Percentiles rank a stretch among this genome's conserved stretches.
These are phyloP conservation scores for Pimephales promelas DNA, from an alignment of 2,113 vertebrate species.

Conservation along the genomic window DNA sequence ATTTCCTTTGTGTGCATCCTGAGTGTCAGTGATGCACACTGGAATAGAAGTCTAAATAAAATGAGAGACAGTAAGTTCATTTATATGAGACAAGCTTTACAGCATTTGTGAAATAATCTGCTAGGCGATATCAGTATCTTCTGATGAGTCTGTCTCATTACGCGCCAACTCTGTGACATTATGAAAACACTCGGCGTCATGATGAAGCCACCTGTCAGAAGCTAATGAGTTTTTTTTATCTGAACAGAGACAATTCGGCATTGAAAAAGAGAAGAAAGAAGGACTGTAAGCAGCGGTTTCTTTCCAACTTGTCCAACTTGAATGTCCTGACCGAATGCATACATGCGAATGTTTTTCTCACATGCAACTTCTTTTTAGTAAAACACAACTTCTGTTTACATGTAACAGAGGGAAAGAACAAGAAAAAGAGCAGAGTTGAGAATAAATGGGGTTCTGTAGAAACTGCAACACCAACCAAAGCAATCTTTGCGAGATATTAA, in stretches of 20 bases:
- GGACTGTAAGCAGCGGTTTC: background rate
- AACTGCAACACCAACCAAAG: slow-evolving; percentile 66
- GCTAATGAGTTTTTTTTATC: background rate
- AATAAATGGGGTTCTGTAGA: slow-evolving; percentile 65
- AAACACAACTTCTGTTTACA: slow-evolving; percentile 11
- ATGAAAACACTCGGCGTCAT: slow-evolving; percentile 1
- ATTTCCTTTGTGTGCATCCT: slow-evolving; percentile 26
- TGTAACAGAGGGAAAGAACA: slow-evolving; percentile 36
- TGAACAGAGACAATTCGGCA: background rate
- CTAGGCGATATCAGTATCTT: background rate
- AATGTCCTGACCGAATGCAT: background rate
- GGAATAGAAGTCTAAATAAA: slow-evolving; percentile 1
- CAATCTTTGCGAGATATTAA: slow-evolving; percentile 75
- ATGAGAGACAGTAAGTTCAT: background rate
- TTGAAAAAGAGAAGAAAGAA: background rate
- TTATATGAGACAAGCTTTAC: background rate
- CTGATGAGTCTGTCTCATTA: slow-evolving; percentile 32
- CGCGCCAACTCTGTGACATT: background rate
- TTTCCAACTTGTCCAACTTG: background rate
- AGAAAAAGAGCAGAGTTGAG: slow-evolving; percentile 56
- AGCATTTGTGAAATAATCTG: slow-evolving; percentile 23
- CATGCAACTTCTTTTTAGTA: background rate
- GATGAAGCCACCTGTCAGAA: slow-evolving; percentile 32
- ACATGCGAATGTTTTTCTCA: background rate
- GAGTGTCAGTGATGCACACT: background rate